Conservation (phyloP, 1,140 invertebrate species). For the Halictus rubicundus region DNA sequence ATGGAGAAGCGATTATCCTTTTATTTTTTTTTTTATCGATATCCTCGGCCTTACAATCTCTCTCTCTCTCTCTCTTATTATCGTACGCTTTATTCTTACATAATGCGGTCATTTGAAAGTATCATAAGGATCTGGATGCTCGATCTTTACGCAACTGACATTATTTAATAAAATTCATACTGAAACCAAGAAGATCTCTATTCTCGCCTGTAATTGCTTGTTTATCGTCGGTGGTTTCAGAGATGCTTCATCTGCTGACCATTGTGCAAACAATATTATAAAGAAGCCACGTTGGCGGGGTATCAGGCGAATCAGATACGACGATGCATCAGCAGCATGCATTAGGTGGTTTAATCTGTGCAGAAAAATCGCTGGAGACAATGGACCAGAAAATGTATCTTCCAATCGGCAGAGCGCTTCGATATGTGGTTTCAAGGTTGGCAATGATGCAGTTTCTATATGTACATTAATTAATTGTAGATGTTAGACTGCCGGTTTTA, state of each 20-base stretch:
- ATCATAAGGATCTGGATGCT: background rate
- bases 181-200: background rate
- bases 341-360: background rate
- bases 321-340: background rate
- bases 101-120: background rate
- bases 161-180: background rate
- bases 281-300: background rate
- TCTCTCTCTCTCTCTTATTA: too few relatives aligned
- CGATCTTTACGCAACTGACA: background rate
- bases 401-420: too few relatives aligned
- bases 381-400: background rate
- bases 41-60: background rate
- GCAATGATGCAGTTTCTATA: too few relatives aligned
- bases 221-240: background rate
- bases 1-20: background rate
- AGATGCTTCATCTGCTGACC: too few relatives aligned
- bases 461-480: too few relatives aligned
- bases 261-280: background rate
- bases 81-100: background rate
- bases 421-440: too few relatives aligned
- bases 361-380: background rate
- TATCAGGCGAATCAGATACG: background rate
- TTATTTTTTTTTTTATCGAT: too few relatives aligned
- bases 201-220: background rate
- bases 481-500: too few relatives aligned